Conservation (phyloP, 1,140 invertebrate species). For the Octopus sinensis region DNA sequence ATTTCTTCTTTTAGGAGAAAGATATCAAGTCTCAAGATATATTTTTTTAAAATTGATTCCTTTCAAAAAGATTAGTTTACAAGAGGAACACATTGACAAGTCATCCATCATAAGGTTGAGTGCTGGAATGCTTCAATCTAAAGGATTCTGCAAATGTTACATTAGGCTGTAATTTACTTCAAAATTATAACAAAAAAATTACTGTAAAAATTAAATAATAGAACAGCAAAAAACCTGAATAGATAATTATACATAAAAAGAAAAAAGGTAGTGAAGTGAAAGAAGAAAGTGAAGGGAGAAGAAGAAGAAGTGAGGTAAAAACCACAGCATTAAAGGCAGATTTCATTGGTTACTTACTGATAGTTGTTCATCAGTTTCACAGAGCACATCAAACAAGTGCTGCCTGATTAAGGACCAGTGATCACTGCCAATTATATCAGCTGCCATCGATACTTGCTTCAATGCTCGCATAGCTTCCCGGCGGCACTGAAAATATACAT, state of each 20-base stretch:
- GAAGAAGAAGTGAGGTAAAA: neutral
- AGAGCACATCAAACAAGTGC: constrained; percentile 43
- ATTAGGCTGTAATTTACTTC: no score
- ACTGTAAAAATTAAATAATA: no score
- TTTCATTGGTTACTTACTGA: constrained; percentile 32
- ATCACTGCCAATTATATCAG: constrained; percentile 46
- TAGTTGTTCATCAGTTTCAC: constrained; percentile 47
- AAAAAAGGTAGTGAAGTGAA: neutral
- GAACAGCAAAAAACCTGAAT: no score
- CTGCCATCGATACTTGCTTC: constrained; percentile 41
- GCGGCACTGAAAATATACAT: constrained; percentile 13
- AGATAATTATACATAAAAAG: neutral
- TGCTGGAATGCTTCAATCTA: no score
- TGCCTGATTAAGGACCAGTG: constrained; percentile 43
- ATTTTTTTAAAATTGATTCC: no score
- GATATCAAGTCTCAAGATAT: no score
- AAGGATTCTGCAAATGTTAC: no score
- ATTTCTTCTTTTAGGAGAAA: no score
- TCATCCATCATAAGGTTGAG: no score
- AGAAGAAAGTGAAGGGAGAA: neutral
- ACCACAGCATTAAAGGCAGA: neutral
- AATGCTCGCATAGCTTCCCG: constrained; percentile 46
- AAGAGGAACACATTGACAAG: no score
- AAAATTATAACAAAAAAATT: no score
- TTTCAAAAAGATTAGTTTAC: no score